Percentiles rank a stretch among this genome's conserved stretches.
Conservation (phyloP, 2,797 vertebrate species). For the Loriculus beryllinus region DNA sequence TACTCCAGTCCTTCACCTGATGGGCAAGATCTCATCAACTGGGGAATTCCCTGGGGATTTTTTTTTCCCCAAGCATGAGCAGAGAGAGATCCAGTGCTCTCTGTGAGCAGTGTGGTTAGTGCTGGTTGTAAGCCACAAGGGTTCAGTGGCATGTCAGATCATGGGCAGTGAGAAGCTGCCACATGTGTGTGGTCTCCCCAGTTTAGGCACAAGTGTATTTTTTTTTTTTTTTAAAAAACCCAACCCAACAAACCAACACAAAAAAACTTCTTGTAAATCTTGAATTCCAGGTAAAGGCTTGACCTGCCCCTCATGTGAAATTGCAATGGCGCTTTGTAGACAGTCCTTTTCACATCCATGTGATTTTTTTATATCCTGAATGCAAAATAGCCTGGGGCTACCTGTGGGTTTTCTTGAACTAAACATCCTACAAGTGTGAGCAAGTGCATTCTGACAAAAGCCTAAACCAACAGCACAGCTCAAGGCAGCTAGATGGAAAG, state of each 20-base stretch:
- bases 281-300: slow-evolving; percentile 49
- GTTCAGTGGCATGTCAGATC: slow-evolving; percentile 40
- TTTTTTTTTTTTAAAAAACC: background rate
- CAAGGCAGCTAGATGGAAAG: background rate
- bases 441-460: slow-evolving; percentile 52
- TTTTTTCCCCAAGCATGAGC: background rate
- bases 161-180: background rate
- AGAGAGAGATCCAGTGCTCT: background rate
- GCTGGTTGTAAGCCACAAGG: background rate
- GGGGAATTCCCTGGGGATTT: slow-evolving; percentile 39
- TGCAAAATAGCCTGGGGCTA: slow-evolving; percentile 41
- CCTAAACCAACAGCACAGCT: slow-evolving; percentile 31
- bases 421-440: slow-evolving; percentile 48
- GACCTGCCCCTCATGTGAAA: background rate
- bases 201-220: slow-evolving; percentile 3
- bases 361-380: slow-evolving; percentile 14
- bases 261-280: background rate
- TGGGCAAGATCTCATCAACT: background rate
- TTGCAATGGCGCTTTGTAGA: slow-evolving; percentile 19
- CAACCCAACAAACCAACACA: background rate
- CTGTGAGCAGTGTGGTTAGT: background rate
- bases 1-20: background rate
- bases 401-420: slow-evolving; percentile 43
- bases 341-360: slow-evolving; percentile 6
- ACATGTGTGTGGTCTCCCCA: slow-evolving; percentile 28